Conservation (phyloP, 92 coral and sea anemone species). For the Heteractis magnifica region DNA sequence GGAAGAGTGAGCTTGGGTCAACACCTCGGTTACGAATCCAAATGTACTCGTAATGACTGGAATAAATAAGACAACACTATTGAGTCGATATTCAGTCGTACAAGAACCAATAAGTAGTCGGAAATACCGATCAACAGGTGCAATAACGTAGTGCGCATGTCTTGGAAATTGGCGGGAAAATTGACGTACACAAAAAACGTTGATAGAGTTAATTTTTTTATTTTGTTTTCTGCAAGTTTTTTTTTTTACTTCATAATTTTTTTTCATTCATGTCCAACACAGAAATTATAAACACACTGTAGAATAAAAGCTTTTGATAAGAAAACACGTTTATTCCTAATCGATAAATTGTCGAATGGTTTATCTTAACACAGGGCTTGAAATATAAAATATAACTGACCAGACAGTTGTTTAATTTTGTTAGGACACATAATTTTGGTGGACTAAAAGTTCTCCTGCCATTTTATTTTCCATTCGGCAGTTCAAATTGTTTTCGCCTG, state of each 20-base stretch:
- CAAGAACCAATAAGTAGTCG: neutral
- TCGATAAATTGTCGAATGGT: neutral
- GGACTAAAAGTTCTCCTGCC: too few species aligned
- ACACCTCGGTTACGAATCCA: slow-evolving; percentile 85
- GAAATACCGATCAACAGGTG: too few species aligned
- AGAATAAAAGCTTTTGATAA: too few species aligned
- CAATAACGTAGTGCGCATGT: neutral
- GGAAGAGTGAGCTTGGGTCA: slow-evolving; percentile 74
- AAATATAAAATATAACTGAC: too few species aligned
- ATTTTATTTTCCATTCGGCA: neutral
- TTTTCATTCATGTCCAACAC: too few species aligned
- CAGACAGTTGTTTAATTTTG: neutral
- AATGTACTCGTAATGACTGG: slow-evolving; percentile 73
- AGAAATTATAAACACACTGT: too few species aligned
- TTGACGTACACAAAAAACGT: neutral
- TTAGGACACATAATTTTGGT: neutral
- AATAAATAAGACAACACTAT: neutral
- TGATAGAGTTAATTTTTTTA: too few species aligned
- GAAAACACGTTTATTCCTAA: too few species aligned
- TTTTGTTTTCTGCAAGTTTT: too few species aligned
- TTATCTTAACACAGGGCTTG: too few species aligned
- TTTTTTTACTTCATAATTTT: too few species aligned
- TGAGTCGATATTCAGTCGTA: slow-evolving; percentile 13
- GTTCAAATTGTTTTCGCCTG: neutral
- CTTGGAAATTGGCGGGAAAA: neutral